These are phyloP conservation scores for Aldrovandia affinis DNA, from an alignment of 2,797 vertebrate species.

Conservation along the genomic window DNA sequence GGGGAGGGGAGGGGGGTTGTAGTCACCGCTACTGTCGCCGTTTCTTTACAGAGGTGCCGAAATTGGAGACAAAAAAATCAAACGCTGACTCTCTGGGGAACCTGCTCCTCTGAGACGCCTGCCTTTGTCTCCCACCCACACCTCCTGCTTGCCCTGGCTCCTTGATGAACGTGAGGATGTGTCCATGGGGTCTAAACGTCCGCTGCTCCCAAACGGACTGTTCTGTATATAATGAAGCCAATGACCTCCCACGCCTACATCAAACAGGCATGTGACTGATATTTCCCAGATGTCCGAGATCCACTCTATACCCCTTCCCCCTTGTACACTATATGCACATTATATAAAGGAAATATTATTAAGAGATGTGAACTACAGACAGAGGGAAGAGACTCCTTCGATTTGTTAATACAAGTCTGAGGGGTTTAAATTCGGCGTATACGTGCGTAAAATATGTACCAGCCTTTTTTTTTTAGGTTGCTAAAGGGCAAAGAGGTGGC, in stretches of 20 bases:
- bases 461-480: not conserved
- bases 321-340: not conserved
- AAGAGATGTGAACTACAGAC: not conserved
- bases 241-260: not conserved
- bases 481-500: not conserved
- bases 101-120: not conserved
- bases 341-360: not conserved
- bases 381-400: not conserved
- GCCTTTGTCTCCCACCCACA: not conserved
- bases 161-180: not conserved
- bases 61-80: not conserved
- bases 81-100: not conserved
- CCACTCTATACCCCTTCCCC: not conserved
- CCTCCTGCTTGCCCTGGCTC: not conserved
- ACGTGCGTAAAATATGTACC: not conserved
- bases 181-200: not conserved
- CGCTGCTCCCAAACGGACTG: not conserved
- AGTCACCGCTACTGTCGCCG: not conserved
- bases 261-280: not conserved
- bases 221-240: not conserved
- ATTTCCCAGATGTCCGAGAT: not conserved
- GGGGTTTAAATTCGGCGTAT: not conserved
- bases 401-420: not conserved
- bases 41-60: not conserved
- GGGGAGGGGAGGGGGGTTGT: not conserved